These are phyloP conservation scores for human (Homo sapiens) DNA, from an alignment of 2,113 vertebrate species.

Conservation along the genomic window DNA sequence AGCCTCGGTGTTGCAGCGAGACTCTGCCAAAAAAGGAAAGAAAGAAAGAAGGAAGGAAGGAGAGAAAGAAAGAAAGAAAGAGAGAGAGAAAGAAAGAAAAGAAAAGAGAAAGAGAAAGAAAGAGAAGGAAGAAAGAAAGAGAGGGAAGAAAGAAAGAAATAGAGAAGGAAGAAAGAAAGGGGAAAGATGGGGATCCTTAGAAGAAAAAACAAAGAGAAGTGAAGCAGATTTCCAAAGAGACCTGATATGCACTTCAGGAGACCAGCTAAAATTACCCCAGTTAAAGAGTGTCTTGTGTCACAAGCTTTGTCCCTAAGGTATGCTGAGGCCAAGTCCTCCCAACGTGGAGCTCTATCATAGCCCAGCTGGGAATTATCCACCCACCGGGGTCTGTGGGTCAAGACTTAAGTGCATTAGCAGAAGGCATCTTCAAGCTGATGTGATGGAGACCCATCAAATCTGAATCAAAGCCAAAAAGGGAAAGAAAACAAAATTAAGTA, in stretches of 20 bases:
- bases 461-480: background rate
- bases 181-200: background rate
- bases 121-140: too few species aligned
- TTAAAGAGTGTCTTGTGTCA: constrained; percentile 6
- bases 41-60: background rate
- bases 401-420: constrained; percentile 35
- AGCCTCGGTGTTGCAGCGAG: too few species aligned
- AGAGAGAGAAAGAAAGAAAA: too few species aligned
- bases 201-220: constrained; percentile 1
- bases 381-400: background rate
- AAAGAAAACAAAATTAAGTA: constrained; percentile 12
- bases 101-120: too few species aligned
- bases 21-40: too few species aligned
- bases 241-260: constrained; percentile 2
- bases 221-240: constrained; percentile 50
- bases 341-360: background rate
- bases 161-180: too few species aligned
- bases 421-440: constrained; percentile 12
- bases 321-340: background rate
- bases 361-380: constrained; percentile 21
- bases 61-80: too few species aligned
- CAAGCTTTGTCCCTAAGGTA: constrained; percentile 29
- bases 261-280: constrained; percentile 53
- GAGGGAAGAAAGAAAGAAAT: too few species aligned
- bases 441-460: background rate